Evolutionary conservation across 2,888 invertebrate species (phyloP).

Genomic region (Clanis bilineata): DNA sequence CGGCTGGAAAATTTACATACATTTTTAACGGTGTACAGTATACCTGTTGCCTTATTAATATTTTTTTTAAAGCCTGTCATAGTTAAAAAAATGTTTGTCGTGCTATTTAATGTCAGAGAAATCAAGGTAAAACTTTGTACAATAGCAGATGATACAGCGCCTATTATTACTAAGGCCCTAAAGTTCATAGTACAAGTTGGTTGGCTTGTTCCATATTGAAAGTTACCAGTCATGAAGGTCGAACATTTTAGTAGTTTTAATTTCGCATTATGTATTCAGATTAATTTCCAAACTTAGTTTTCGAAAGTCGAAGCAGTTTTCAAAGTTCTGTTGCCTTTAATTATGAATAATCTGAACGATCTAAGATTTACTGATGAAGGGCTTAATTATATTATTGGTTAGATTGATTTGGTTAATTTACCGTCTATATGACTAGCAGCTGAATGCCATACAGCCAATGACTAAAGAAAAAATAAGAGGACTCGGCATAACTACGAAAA

Average conservation of each 20-base stretch:
- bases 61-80: no score
- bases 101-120: no score
- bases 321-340: background rate
- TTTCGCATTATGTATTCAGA: background rate
- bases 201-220: background rate
- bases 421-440: background rate
- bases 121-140: no score
- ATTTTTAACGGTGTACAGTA: background rate
- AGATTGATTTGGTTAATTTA: no score
- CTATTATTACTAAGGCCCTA: no score
- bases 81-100: no score
- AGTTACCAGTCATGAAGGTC: background rate
- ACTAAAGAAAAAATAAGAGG: no score
- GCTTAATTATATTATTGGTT: background rate
- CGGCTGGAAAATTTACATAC: constrained; percentile 85
- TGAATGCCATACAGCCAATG: background rate
- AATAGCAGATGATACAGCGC: no score
- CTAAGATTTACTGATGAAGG: background rate
- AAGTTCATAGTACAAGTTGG: background rate
- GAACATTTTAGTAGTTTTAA: background rate
- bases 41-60: no score
- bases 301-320: background rate
- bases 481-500: no score
- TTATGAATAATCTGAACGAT: background rate
- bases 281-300: background rate